Percentiles rank a stretch among this genome's conserved stretches.
phyloP scores from a whole-genome alignment of 1,140 invertebrate genomes.

The Drosophila kanapiae region DNA sequence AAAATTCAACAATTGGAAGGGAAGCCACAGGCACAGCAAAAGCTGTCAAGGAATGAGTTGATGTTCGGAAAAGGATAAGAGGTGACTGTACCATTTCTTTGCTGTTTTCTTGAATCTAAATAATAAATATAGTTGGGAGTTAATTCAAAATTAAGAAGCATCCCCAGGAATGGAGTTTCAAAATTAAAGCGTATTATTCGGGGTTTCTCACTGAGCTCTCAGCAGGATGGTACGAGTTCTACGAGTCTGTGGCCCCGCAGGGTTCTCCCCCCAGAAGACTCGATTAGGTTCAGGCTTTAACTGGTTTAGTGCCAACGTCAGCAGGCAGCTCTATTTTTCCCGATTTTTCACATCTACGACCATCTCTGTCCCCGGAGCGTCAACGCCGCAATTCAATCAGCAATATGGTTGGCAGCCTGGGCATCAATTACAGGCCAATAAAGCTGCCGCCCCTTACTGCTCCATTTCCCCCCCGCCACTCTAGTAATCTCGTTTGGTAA shows the following conservation, averaged over 20 bases:
- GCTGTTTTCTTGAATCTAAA: neutral
- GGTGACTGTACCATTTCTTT: neutral
- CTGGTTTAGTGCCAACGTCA: slow-evolving; percentile 37
- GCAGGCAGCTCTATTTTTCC: slow-evolving; percentile 18
- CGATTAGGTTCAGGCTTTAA: slow-evolving; percentile 23
- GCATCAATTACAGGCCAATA: slow-evolving; percentile 63
- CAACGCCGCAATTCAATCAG: slow-evolving; percentile 48
- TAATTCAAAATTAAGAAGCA: neutral
- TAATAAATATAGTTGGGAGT: neutral
- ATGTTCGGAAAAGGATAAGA: neutral
- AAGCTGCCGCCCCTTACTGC: slow-evolving; percentile 12
- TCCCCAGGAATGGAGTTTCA: neutral
- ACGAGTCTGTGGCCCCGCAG: slow-evolving; percentile 22
- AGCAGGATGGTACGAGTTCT: slow-evolving; percentile 8
- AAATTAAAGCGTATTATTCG: neutral
- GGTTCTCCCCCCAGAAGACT: slow-evolving; percentile 10
- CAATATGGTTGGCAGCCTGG: slow-evolving; percentile 39
- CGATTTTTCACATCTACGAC: neutral
- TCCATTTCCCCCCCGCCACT: slow-evolving; percentile 6
- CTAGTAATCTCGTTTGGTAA: slow-evolving; percentile 52
- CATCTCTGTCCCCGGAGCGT: slow-evolving; percentile 4
- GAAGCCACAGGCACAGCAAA: neutral
- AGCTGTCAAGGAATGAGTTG: too few species aligned
- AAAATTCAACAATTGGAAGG: slow-evolving; percentile 1
- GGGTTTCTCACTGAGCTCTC: neutral